A percentile compares a stretch with the other conserved stretches of the same genome.
Evolutionary conservation across 2,113 vertebrate genomes (phyloP).

Genomic region (Isurus oxyrinchus): DNA sequence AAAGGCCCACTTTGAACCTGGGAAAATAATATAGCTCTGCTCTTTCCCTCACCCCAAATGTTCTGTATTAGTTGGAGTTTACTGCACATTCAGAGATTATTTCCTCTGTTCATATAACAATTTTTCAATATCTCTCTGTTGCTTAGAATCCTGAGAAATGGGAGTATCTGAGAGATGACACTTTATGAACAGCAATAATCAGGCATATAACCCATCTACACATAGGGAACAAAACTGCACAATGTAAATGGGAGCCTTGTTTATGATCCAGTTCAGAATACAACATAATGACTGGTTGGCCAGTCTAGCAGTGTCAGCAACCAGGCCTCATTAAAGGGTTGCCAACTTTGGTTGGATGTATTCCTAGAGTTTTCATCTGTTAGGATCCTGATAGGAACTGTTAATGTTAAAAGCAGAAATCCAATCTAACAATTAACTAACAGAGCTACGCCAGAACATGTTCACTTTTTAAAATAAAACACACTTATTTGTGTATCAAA

Average conservation of each 20-base stretch:
- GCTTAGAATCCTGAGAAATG: not conserved
- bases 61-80: not conserved
- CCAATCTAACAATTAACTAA: too few relatives aligned
- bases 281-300: not conserved
- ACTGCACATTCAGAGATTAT: not conserved
- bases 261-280: not conserved
- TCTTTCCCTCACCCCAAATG: not conserved
- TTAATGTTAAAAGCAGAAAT: too few relatives aligned
- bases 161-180: not conserved
- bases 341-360: too few relatives aligned
- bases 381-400: too few relatives aligned
- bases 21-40: not conserved
- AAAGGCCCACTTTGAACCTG: not conserved
- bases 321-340: not conserved
- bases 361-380: too few relatives aligned
- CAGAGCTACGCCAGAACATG: too few relatives aligned
- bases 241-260: not conserved
- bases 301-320: not conserved
- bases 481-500: too few relatives aligned
- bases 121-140: not conserved
- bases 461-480: too few relatives aligned
- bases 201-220: not conserved
- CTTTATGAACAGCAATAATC: not conserved
- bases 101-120: not conserved
- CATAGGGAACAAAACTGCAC: not conserved